Base-by-base conservation (phyloP, 2,797 vertebrate genomes). In the Enteromius mattozi region DNA sequence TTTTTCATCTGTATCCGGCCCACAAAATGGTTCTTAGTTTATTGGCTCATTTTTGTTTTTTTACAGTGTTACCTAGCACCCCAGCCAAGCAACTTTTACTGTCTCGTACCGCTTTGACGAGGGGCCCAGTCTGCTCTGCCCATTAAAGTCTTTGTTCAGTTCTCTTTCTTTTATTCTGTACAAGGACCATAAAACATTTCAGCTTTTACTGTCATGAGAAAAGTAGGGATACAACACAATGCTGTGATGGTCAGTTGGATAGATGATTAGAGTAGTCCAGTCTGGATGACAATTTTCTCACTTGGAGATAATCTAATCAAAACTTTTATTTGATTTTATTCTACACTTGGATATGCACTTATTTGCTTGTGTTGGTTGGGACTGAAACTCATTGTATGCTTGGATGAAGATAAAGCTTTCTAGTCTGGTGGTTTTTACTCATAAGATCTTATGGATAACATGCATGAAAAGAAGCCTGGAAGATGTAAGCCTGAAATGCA, bases 51-150 rank as follows among this genome's bases (percentile, higher is more conserved):
- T 71, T 86, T 80, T 45, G 33, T 56, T 79, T 85, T 86, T 79
- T 79, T n/a, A 76, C 71, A 35, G 70, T 88, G 92, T 93, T 91
- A 90, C 92, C 90, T 88, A 93, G 93, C 91, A 92, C 88, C 82
- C 86, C 42, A 66, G 84, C 87, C 82, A 89, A 90, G 89, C 88
- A 91, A 92, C 89, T 88, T 89, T 90, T 88, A 88, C 74, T 74
- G 79, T 81, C 85, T 81, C 47, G n/a, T 56, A 75, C 77, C 63
- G 72, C 24, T 80, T 78, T 84, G 45, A 74, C 69, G 77, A 82
- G 81, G 87, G 83, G 88, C 87, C 85, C 86, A 83, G 80, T 80
- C 82, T 87, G 61, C 42, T 78, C 54, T 49, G 72, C 33, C 70
- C 65, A 75, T 65, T 82, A 78, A 83, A 51, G 40, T 54, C 85